phyloP scores from a whole-genome alignment of 2,888 invertebrate genomes.

The Lacanobia oleracea region DNA sequence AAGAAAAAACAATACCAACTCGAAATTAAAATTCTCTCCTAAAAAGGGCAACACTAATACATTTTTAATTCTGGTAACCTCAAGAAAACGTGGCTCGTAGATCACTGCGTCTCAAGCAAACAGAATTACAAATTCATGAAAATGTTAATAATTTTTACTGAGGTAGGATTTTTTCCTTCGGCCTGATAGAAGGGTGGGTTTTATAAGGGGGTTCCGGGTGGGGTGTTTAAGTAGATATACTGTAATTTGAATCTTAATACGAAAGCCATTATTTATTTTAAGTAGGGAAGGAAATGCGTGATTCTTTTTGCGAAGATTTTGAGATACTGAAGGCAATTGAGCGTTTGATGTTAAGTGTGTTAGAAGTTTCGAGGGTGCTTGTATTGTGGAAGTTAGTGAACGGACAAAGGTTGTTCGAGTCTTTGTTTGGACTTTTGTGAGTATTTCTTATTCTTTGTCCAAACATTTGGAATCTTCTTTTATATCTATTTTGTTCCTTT shows the following conservation, averaged over 20 bases:
- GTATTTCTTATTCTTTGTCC: constrained; percentile 6
- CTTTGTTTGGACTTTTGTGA: constrained; percentile 32
- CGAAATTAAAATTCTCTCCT: constrained; percentile 49
- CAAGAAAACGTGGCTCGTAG: constrained; percentile 70
- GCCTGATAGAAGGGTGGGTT: constrained; percentile 79
- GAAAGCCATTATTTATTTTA: constrained; percentile 86
- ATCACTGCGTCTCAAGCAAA: constrained; percentile 73
- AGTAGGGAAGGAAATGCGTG: constrained; percentile 80
- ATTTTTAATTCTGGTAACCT: constrained; percentile 72
- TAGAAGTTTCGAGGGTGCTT: constrained; percentile 64
- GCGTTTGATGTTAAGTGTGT: constrained; percentile 70
- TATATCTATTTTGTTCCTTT: neutral
- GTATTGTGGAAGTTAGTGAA: constrained; percentile 34
- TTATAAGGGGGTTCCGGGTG: constrained; percentile 75
- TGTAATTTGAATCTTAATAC: constrained; percentile 88
- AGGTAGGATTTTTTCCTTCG: constrained; percentile 73
- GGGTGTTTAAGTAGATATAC: constrained; percentile 82
- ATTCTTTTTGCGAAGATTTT: constrained; percentile 77
- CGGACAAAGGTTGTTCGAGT: constrained; percentile 37
- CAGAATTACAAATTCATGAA: constrained; percentile 83
- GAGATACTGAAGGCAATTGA: constrained; percentile 74
- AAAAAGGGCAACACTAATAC: constrained; percentile 65
- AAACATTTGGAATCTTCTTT: constrained; percentile 2
- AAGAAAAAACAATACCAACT: constrained; percentile 33
- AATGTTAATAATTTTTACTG: constrained; percentile 85